Percentiles rank a stretch among this genome's conserved stretches.
phyloP scores from a whole-genome alignment of 2,113 vertebrate genomes.

The Cnemophilus loriae region DNA sequence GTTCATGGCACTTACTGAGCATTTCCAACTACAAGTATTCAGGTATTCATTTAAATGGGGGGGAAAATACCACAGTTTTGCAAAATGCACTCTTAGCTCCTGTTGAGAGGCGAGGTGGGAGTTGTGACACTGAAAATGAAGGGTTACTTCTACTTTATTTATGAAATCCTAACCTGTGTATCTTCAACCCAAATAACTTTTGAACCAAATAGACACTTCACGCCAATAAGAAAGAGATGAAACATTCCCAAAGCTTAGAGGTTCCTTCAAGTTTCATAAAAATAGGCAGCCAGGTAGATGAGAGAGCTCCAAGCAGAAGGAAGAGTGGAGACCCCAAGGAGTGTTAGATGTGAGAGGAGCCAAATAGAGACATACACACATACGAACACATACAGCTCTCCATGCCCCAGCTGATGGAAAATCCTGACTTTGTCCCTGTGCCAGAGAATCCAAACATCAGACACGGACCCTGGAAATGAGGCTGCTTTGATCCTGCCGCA shows the following conservation, averaged over 20 bases:
- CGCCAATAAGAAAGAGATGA: neutral
- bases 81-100: neutral
- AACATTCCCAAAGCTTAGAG: neutral
- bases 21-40: neutral
- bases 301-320: neutral
- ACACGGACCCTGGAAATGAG: neutral
- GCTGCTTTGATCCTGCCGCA: slow-evolving; percentile 22
- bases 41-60: neutral
- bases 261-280: neutral
- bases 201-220: neutral
- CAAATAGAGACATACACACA: neutral
- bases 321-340: neutral
- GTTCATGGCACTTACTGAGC: neutral
- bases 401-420: neutral
- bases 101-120: neutral
- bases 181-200: neutral
- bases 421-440: neutral
- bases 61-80: rapidly evolving
- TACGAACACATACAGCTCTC: neutral
- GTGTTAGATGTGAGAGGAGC: neutral
- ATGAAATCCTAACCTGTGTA: neutral
- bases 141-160: neutral
- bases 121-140: neutral
- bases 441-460: slow-evolving; percentile 21
- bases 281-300: neutral